Base-by-base conservation (phyloP, 2,113 vertebrate genomes). In the Prunella himalayana region DNA sequence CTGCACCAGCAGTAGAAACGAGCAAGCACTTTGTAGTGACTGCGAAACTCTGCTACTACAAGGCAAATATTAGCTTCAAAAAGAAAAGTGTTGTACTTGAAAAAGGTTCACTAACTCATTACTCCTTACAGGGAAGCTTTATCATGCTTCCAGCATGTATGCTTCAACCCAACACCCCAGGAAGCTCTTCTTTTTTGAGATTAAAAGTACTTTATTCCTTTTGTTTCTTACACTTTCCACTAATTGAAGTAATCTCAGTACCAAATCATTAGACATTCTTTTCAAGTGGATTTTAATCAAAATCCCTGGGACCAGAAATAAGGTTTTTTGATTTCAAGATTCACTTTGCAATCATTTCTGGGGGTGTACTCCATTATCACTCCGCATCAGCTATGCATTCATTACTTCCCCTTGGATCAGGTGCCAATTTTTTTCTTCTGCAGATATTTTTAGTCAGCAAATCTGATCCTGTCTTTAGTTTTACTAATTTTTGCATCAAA, bases 181-280 rank as follows among this genome's bases (percentile, higher is more conserved):
- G 94, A 95, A 95, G 76, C 88, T 60, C 60, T 94, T 42, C 47
- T 86, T 81, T 86, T 81, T 51, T 63, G 81, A 95, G 90, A 95
- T 96, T 65, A 92, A 90, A 95, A 94, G 72, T 92, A 45, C 88
- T 93, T 93, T 90, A 96, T 96, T 96, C 90, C 68, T 97, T 94
- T 95, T 96, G 60, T 96, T 96, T 97, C 69, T 68, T 81, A 77
- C 56, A 78, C 37, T 86, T 83, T 68, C 60, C 56, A 35, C 60
- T 96, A 93, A 95, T 69, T 90, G 72, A 95, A 92, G 37, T 83
- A 90, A 83, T 53, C 63, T 77, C 86, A 75, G 44, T 71, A 90
- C 39, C 72, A 88, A 93, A 86, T 75, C 82, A 57, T 95, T 83
- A 93, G 60, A 86, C 49, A 60, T 90, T 73, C 92, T 90, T 95